Conservation (phyloP, 1,140 invertebrate species). For the Polyergus mexicanus region DNA sequence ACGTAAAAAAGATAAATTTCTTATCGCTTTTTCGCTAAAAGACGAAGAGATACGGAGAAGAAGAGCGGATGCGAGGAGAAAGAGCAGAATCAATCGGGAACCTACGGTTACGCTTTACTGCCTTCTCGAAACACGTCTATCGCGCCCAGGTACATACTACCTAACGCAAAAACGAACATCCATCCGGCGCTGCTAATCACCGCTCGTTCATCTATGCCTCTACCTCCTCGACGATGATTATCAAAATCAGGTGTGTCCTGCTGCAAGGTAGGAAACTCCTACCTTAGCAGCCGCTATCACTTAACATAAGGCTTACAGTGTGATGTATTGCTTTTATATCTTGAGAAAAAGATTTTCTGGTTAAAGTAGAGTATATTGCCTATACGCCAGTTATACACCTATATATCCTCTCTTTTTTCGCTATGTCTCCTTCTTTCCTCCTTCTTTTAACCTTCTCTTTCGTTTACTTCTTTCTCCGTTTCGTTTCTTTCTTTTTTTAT, state of each 20-base stretch:
- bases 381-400: conserved; percentile 77
- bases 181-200: conserved; percentile 84
- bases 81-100: conserved; percentile 74
- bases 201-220: conserved; percentile 83
- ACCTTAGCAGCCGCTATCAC: conserved; percentile 72
- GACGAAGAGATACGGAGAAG: conserved; percentile 24
- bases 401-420: conserved; percentile 61
- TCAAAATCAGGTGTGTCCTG: conserved; percentile 70
- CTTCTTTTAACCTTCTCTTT: conserved; percentile 69
- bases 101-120: conserved; percentile 77
- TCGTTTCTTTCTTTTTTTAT: conserved; percentile 67
- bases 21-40: not conserved
- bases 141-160: conserved; percentile 88
- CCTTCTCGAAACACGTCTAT: conserved; percentile 88
- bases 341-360: conserved; percentile 81
- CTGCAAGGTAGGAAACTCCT: conserved; percentile 31
- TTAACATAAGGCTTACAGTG: conserved; percentile 84
- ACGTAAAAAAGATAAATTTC: conserved; percentile 18
- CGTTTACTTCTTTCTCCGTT: conserved; percentile 56
- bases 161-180: conserved; percentile 84
- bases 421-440: conserved; percentile 35
- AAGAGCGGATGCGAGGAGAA: not conserved
- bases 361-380: conserved; percentile 83
- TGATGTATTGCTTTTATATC: conserved; percentile 85
- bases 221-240: conserved; percentile 73